Evolutionary conservation across 2,888 invertebrate genomes (phyloP).

Genomic region (Brachypalpus laphriformis): DNA sequence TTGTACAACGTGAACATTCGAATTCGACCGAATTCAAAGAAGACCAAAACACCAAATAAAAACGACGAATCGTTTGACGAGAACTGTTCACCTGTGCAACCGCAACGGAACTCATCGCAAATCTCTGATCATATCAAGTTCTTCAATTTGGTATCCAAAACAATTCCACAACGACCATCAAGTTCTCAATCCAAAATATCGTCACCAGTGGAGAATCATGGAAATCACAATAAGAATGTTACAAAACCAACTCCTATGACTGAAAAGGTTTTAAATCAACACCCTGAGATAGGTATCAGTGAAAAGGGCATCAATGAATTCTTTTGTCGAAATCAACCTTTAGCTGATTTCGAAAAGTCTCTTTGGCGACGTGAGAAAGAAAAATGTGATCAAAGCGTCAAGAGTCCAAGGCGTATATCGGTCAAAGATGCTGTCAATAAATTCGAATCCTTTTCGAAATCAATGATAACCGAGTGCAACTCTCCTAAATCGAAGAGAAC

Average conservation of each 20-base stretch:
- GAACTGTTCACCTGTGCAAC: neutral
- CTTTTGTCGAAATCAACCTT: slow-evolving; percentile 38
- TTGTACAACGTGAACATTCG: slow-evolving; percentile 66
- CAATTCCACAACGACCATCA: slow-evolving; percentile 1
- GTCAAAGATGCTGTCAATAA: slow-evolving; percentile 65
- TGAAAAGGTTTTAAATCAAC: slow-evolving; percentile 23
- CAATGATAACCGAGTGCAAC: slow-evolving; percentile 18
- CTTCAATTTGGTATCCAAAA: slow-evolving; percentile 51
- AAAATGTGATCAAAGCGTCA: slow-evolving; percentile 57
- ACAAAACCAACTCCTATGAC: slow-evolving; percentile 5
- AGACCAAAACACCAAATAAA: slow-evolving; percentile 10
- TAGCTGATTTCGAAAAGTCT: slow-evolving; percentile 59
- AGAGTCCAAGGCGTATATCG: slow-evolving; percentile 48
- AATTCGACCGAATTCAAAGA: slow-evolving; percentile 54
- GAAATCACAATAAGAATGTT: slow-evolving; percentile 37
- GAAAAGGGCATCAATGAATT: slow-evolving; percentile 52
- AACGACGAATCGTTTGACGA: slow-evolving; percentile 7
- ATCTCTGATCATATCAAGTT: slow-evolving; percentile 67
- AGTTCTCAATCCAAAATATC: slow-evolving; percentile 11
- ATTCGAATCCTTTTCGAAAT: slow-evolving; percentile 68
- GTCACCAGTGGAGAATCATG: slow-evolving; percentile 32
- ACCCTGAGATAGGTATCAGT: neutral
- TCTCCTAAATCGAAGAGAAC: slow-evolving; percentile 38
- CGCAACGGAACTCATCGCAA: slow-evolving; percentile 38
- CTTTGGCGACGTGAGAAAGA: slow-evolving; percentile 67